Evolutionary conservation across 2,797 vertebrate genomes (phyloP).

Genomic region (Anabacerthia variegaticeps): DNA sequence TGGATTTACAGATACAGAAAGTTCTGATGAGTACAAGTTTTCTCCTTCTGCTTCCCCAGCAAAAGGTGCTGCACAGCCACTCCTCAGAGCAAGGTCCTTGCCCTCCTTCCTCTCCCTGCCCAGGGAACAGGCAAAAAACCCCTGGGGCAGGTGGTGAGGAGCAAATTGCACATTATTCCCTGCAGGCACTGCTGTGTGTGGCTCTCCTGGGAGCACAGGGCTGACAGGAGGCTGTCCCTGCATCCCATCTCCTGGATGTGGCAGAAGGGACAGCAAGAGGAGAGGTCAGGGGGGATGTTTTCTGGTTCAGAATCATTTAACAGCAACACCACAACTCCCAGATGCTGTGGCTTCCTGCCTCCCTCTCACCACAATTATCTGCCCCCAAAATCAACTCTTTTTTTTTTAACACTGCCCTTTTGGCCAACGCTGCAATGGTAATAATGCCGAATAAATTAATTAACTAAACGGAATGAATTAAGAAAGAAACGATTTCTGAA

Average conservation of each 20-base stretch:
- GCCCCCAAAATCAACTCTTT: rapidly evolving
- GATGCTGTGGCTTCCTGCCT: background rate
- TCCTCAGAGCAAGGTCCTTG: background rate
- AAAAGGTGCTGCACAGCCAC: background rate
- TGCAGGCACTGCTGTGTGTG: background rate
- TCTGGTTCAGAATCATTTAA: background rate
- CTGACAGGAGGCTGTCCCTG: background rate
- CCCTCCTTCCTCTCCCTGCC: background rate
- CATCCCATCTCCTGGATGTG: rapidly evolving
- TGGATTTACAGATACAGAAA: background rate
- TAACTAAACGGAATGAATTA: rapidly evolving
- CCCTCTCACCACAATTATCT: background rate
- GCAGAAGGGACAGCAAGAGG: background rate
- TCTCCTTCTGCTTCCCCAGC: background rate
- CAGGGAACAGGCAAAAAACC: background rate
- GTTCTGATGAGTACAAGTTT: rapidly evolving
- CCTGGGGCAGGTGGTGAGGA: background rate
- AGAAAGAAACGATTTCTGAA: rapidly evolving
- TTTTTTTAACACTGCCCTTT: background rate
- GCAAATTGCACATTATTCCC: rapidly evolving
- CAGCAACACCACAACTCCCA: background rate
- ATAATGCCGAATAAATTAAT: background rate
- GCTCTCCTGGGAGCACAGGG: background rate
- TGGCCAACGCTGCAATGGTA: too few relatives aligned
- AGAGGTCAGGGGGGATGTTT: background rate